Percentiles rank a stretch among this genome's conserved stretches.
Evolutionary conservation across 2,888 invertebrate genomes (phyloP).

Genomic region (Trichacis sp.): DNA sequence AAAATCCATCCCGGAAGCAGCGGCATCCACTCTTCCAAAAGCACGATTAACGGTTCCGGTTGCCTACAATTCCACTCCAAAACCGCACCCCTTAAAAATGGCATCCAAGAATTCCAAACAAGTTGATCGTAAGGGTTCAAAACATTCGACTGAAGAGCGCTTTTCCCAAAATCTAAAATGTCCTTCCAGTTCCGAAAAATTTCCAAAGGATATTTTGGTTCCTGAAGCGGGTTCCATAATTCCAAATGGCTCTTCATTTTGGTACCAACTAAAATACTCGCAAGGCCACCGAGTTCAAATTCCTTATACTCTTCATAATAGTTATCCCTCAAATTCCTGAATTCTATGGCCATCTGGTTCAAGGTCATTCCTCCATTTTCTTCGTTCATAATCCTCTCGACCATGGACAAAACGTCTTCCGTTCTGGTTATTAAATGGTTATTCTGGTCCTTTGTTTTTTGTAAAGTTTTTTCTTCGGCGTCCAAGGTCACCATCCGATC

Average conservation of each 20-base stretch:
- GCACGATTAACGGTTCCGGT: constrained; percentile 81
- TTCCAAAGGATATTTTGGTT: constrained; percentile 76
- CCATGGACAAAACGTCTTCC: constrained; percentile 76
- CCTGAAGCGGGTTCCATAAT: constrained; percentile 83
- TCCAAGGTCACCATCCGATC: constrained; percentile 85
- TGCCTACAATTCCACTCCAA: constrained; percentile 86
- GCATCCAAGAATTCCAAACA: constrained; percentile 92
- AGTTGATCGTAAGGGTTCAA: constrained; percentile 83
- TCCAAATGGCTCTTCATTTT: constrained; percentile 81
- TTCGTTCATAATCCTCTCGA: constrained; percentile 74
- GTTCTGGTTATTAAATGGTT: constrained; percentile 80
- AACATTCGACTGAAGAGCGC: constrained; percentile 66
- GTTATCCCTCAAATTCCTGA: constrained; percentile 73
- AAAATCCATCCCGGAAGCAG: constrained; percentile 87
- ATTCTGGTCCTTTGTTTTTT: constrained; percentile 78
- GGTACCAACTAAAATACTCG: constrained; percentile 86
- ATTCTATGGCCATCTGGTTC: constrained; percentile 73
- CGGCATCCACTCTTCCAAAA: constrained; percentile 85
- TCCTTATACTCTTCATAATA: constrained; percentile 84
- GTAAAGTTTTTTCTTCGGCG: constrained; percentile 81
- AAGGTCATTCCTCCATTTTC: constrained; percentile 71
- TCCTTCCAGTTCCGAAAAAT: constrained; percentile 80
- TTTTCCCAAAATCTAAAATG: constrained; percentile 71
- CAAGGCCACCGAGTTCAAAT: constrained; percentile 86
- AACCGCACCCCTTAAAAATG: constrained; percentile 80